These are phyloP conservation scores for Catocala sponsa DNA, from an alignment of 2,888 invertebrate genomes.

Conservation along the genomic window DNA sequence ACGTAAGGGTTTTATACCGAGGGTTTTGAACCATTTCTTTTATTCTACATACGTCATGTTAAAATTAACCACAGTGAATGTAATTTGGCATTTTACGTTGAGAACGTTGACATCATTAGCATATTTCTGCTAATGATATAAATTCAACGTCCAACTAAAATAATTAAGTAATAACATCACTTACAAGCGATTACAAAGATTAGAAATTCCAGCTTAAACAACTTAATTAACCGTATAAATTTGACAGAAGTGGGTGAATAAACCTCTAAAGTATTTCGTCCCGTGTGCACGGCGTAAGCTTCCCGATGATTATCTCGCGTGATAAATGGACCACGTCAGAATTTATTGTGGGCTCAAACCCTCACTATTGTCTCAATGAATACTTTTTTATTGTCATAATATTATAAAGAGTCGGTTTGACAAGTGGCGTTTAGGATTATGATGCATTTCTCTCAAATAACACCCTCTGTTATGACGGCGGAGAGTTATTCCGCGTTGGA, in stretches of 20 bases:
- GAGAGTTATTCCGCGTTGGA: slow-evolving; percentile 66
- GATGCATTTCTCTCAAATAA: slow-evolving; percentile 68
- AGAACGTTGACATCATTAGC: slow-evolving; percentile 14
- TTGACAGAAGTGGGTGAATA: slow-evolving; percentile 72
- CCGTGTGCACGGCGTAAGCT: slow-evolving; percentile 66
- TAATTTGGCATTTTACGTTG: neutral
- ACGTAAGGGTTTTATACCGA: slow-evolving; percentile 32
- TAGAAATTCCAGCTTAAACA: slow-evolving; percentile 50
- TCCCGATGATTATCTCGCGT: slow-evolving; percentile 80
- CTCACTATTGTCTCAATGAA: slow-evolving; percentile 87
- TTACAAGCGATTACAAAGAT: slow-evolving; percentile 48
- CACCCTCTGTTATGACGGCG: slow-evolving; percentile 64
- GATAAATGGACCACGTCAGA: slow-evolving; percentile 86
- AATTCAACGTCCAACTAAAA: slow-evolving; percentile 22
- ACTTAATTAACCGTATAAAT: slow-evolving; percentile 62
- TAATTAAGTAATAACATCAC: slow-evolving; percentile 47
- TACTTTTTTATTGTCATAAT: slow-evolving; percentile 85
- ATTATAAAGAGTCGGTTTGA: slow-evolving; percentile 78
- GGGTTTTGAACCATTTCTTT: slow-evolving; percentile 11
- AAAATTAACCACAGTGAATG: neutral
- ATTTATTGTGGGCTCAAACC: slow-evolving; percentile 81
- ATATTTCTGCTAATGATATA: slow-evolving; percentile 24
- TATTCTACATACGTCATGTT: neutral
- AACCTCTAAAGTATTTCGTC: slow-evolving; percentile 76
- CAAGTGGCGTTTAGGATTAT: slow-evolving; percentile 83